Base-by-base conservation (phyloP, 2,797 vertebrate genomes). In the Liparis tanakae region DNA sequence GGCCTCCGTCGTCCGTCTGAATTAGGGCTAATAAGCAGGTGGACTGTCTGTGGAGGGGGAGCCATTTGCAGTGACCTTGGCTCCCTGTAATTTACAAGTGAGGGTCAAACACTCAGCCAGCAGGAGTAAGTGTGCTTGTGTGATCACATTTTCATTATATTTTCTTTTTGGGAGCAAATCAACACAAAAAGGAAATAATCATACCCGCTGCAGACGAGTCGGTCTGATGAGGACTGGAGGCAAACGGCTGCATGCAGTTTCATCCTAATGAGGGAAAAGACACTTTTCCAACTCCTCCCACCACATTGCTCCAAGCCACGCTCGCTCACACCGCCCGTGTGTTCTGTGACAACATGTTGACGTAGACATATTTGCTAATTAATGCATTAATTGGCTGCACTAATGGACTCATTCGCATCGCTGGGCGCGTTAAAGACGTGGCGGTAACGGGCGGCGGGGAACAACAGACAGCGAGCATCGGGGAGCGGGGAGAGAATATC, bases 21-120 rank as follows among this genome's bases (percentile, higher is more conserved):
- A 89, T 91, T 85, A 85, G 74, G 66, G 61, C 87, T 90, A 91
- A 90, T 91, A 86, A 92, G 86, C 86, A 84, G 86, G 81, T 88
- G 89, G 84, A 86, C 87, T 83, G 88, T 90, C 85, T 81, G 81
- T 70, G 75, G 85, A 85, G 84, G 76, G 69, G 68, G 51, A 83
- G 72, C 80, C 73, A 85, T 90, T 91, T 85, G 79, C 71, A 3
- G 72, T 80, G 87, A 90, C 91, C 90, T 92, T 92, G 91, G 84
- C 78, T 82, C 67, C 79, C 68, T 60, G 62, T 63, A 80, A 74
- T 76, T 84, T 67, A 77, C 68, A 67, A 73, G 39, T 18, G 67
- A 75, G 68, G 68, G 78, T 77, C 83, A 63, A 68, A 66, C 12
- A 14, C 65, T 81, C 76, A 39, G 58, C 60, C 72, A 8, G 67